Evolutionary conservation across 2,113 vertebrate species (phyloP).

Genomic region (Scolopax mira): DNA sequence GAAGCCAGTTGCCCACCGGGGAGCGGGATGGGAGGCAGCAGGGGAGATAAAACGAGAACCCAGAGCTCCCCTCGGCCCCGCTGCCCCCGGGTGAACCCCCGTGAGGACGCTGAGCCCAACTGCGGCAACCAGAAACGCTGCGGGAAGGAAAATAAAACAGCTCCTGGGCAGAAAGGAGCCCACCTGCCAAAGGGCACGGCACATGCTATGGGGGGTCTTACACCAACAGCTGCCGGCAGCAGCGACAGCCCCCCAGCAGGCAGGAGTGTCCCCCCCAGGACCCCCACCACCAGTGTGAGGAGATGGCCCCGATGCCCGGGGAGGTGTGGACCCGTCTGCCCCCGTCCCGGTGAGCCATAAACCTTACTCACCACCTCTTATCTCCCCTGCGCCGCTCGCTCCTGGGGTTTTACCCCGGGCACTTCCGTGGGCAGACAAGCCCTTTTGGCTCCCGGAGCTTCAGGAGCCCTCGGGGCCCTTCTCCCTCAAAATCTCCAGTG

Average conservation of each 20-base stretch:
- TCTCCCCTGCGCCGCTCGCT: neutral
- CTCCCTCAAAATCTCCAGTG: neutral
- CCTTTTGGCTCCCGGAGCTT: neutral
- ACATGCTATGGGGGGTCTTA: neutral
- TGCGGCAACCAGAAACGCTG: neutral
- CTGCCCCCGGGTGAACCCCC: neutral
- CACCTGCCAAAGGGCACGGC: neutral
- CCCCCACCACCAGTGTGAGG: fast-evolving
- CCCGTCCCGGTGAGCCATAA: neutral
- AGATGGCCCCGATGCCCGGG: fast-evolving
- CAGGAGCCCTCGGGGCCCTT: neutral
- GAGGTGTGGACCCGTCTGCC: neutral
- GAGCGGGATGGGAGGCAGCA: neutral
- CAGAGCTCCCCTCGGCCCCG: neutral
- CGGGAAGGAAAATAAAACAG: neutral
- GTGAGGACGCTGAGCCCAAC: neutral
- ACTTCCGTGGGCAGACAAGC: neutral
- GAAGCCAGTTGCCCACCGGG: neutral
- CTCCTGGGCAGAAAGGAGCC: neutral
- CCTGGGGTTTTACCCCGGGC: neutral
- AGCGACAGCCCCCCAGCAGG: neutral
- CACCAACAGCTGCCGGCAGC: neutral
- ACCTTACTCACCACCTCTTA: neutral
- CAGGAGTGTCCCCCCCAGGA: fast-evolving
- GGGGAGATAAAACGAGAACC: neutral